Evolutionary conservation across 2,797 vertebrate species (phyloP).

Genomic region (Corythornis leucogaster): DNA sequence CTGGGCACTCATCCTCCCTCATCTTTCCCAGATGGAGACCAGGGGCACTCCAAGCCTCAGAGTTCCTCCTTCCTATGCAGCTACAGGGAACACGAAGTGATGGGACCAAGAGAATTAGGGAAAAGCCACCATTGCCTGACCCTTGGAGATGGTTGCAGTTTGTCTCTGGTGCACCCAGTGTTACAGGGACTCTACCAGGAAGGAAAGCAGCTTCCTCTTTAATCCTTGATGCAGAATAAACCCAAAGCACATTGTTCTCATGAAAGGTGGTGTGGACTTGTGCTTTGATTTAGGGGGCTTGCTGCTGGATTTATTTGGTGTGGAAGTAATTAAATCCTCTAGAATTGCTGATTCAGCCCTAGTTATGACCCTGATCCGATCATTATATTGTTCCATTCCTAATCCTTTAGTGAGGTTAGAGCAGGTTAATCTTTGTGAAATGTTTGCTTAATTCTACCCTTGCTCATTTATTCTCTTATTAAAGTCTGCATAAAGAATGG

Average conservation of each 20-base stretch:
- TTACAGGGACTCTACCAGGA: neutral
- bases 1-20: accelerated
- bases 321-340: conserved; percentile 28
- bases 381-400: conserved; percentile 7
- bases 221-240: neutral
- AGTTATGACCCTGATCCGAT: conserved; percentile 48
- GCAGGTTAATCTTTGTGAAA: conserved; percentile 44
- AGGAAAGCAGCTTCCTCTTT: neutral
- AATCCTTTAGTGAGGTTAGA: conserved; percentile 23
- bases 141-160: neutral
- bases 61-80: neutral
- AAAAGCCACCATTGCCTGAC: neutral
- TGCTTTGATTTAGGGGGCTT: neutral
- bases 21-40: neutral
- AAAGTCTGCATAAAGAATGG: conserved; percentile 50
- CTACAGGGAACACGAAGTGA: neutral
- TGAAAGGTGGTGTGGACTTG: neutral
- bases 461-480: conserved; percentile 22
- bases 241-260: neutral
- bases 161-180: accelerated
- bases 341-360: conserved; percentile 22
- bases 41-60: neutral
- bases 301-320: neutral
- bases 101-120: neutral
- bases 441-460: conserved; percentile 41